Evolutionary conservation across 2,888 invertebrate genomes (phyloP).

Genomic region (Polyommatus iphigenia): DNA sequence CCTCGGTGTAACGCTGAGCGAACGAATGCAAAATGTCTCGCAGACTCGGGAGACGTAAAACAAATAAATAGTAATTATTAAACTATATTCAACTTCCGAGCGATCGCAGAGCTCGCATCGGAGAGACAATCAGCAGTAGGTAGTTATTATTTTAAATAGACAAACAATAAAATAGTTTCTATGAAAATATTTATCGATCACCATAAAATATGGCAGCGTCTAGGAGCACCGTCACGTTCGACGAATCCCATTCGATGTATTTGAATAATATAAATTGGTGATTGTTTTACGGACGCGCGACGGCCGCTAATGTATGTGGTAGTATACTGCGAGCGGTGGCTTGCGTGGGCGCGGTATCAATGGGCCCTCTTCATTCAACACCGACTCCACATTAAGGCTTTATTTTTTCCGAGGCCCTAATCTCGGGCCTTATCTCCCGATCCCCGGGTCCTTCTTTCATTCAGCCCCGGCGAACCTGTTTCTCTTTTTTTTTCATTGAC

Average conservation of each 20-base stretch:
- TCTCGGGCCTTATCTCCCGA: constrained; percentile 76
- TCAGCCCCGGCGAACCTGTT: constrained; percentile 75
- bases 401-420: constrained; percentile 73
- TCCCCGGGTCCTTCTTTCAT: constrained; percentile 75
- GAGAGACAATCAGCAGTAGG: not conserved
- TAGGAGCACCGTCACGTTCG: constrained; percentile 40
- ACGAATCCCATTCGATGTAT: constrained; percentile 55
- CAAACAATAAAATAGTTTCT: not conserved
- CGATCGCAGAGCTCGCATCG: not conserved
- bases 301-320: constrained; percentile 51
- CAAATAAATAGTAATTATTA: not conserved
- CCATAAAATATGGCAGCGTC: not conserved
- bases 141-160: not conserved
- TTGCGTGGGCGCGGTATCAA: constrained; percentile 75
- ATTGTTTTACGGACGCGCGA: constrained; percentile 49
- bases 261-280: constrained; percentile 59
- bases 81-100: not conserved
- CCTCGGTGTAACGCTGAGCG: constrained; percentile 59
- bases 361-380: constrained; percentile 78
- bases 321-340: constrained; percentile 57
- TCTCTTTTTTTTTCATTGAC: constrained; percentile 79
- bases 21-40: constrained; percentile 50
- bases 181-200: not conserved
- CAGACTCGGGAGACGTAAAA: not conserved
- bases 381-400: constrained; percentile 76